Conservation (phyloP, 2,113 vertebrate species). For the Sclerurus mexicanus region DNA sequence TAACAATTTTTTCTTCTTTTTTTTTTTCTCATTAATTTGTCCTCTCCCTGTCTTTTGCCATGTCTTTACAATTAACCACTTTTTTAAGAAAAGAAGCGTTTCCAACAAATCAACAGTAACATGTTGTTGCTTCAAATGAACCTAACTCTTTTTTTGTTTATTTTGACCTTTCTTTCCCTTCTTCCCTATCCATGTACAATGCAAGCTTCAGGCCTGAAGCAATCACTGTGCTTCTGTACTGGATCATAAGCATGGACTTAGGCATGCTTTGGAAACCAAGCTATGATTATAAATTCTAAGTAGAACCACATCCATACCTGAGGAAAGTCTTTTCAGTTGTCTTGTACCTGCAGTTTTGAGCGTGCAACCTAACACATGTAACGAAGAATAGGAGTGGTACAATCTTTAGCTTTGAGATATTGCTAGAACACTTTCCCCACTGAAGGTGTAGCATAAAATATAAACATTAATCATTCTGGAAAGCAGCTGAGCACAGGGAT, state of each 20-base stretch:
- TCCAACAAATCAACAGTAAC: background rate
- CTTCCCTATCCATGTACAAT: background rate
- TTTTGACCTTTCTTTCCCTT: background rate
- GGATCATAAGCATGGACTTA: background rate
- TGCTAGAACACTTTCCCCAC: background rate
- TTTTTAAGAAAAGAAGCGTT: rapidly evolving
- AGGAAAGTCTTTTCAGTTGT: background rate
- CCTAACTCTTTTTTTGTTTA: rapidly evolving
- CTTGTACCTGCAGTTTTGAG: background rate
- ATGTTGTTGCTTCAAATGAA: background rate
- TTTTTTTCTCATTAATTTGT: background rate
- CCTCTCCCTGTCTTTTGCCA: background rate
- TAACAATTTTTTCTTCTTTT: background rate
- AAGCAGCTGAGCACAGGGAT: background rate
- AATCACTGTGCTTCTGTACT: background rate
- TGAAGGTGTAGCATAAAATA: background rate
- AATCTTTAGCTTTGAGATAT: background rate
- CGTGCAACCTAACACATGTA: background rate
- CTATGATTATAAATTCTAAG: background rate
- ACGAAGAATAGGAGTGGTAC: background rate
- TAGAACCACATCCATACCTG: background rate
- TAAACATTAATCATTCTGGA: background rate
- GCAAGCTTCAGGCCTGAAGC: background rate
- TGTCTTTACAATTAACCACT: background rate
- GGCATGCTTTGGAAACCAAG: background rate